A percentile compares a stretch with the other conserved stretches of the same genome.
Evolutionary conservation across 2,797 vertebrate genomes (phyloP).

Genomic region (Chelonia mydas): DNA sequence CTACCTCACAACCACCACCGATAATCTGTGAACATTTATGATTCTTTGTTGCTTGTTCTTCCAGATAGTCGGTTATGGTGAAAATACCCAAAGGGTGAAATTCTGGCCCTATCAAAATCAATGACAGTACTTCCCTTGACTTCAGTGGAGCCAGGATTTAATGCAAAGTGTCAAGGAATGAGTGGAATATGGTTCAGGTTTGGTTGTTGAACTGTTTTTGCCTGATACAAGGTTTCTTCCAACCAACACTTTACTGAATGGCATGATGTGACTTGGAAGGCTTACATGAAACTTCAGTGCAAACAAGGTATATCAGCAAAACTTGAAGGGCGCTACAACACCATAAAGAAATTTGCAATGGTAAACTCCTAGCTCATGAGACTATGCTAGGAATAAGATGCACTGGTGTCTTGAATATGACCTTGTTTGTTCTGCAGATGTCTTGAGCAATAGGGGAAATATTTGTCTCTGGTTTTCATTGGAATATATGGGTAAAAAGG

Average conservation of each 20-base stretch:
- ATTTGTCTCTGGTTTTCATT: conserved; percentile 40
- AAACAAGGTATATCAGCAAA: background rate
- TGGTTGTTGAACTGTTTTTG: background rate
- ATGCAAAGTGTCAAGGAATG: background rate
- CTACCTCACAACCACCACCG: background rate
- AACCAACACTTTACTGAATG: background rate
- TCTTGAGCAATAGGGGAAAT: conserved; percentile 47
- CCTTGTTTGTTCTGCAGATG: conserved; percentile 25
- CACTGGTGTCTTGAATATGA: background rate
- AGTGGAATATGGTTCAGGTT: background rate
- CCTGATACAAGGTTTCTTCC: background rate
- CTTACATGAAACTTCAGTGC: background rate
- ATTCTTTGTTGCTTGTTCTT: background rate
- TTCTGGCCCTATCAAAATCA: background rate
- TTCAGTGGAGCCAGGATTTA: background rate
- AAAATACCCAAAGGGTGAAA: background rate
- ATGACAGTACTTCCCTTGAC: background rate
- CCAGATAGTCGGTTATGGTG: background rate
- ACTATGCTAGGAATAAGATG: fast-evolving
- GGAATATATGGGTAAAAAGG: background rate
- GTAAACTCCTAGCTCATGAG: background rate
- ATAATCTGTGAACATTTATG: background rate
- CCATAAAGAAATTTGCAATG: background rate
- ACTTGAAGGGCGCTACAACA: background rate
- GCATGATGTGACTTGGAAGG: background rate